Evolutionary conservation across 2,113 vertebrate species (phyloP).

Genomic region (Phylloscopus trochilus): DNA sequence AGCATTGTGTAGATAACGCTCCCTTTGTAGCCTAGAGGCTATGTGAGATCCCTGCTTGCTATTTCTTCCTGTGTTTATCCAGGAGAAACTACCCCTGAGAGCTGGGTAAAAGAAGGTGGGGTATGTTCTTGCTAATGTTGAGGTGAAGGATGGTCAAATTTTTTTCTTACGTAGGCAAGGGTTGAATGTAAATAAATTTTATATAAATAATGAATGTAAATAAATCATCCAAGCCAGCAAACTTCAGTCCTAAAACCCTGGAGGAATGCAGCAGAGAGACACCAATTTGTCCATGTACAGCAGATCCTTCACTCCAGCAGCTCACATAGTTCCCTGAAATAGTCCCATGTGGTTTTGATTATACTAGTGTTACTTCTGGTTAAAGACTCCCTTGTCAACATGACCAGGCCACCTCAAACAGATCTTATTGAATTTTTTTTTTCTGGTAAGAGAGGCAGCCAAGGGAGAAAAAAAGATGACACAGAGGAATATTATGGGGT

Average conservation of each 20-base stretch:
- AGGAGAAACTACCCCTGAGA: not conserved
- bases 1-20: not conserved
- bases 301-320: not conserved
- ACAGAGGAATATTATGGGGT: not conserved
- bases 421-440: not conserved
- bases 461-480: not conserved
- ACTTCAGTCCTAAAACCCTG: not conserved
- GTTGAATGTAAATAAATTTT: not conserved
- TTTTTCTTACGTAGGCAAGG: not conserved
- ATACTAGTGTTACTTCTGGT: not conserved
- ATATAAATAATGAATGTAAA: not conserved
- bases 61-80: not conserved
- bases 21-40: not conserved
- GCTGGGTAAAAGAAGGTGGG: not conserved
- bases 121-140: not conserved
- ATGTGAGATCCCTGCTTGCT: not conserved
- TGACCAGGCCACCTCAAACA: conserved; percentile 24
- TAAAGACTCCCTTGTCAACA: not conserved
- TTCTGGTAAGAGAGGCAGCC: not conserved
- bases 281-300: not conserved
- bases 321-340: not conserved
- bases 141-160: not conserved
- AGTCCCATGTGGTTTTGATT: not conserved
- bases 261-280: not conserved
- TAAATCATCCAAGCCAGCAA: not conserved